phyloP scores from a whole-genome alignment of 2,797 vertebrate genomes.

The Carapus acus region DNA sequence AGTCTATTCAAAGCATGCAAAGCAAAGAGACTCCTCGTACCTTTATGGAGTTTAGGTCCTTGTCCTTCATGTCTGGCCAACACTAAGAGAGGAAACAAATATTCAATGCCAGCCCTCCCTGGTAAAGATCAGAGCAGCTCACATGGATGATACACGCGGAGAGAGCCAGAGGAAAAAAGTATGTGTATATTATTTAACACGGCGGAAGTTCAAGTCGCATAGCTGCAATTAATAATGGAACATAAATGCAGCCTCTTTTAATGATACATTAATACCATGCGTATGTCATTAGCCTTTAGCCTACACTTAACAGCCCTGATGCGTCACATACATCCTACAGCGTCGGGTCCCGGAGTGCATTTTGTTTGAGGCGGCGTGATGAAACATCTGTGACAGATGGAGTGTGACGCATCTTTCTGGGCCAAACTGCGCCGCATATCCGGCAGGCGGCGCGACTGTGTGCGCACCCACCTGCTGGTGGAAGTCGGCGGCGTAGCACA shows the following conservation, averaged over 20 bases:
- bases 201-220: conserved; percentile 53
- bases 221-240: conserved; percentile 68
- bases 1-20: conserved; percentile 29
- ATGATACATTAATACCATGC: conserved; percentile 65
- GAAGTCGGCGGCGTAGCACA: conserved; percentile 77
- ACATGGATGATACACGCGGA: conserved; percentile 35
- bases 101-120: conserved; percentile 48
- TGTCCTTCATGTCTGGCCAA: conserved; percentile 68
- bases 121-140: conserved; percentile 45
- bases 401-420: not conserved
- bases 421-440: not conserved
- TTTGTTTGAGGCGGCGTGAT: not conserved
- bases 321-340: not conserved
- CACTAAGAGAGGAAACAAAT: conserved; percentile 70
- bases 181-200: conserved; percentile 67
- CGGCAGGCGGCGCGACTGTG: not conserved
- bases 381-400: not conserved
- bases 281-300: conserved; percentile 55
- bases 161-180: conserved; percentile 54
- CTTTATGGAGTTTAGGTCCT: conserved; percentile 80
- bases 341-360: conserved; percentile 1
- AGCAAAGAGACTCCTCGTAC: conserved; percentile 62
- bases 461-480: conserved; percentile 74
- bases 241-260: conserved; percentile 67
- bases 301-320: conserved; percentile 19